These are phyloP conservation scores for Poecilia gillii DNA, from an alignment of 2,797 vertebrate genomes.

Conservation along the genomic window DNA sequence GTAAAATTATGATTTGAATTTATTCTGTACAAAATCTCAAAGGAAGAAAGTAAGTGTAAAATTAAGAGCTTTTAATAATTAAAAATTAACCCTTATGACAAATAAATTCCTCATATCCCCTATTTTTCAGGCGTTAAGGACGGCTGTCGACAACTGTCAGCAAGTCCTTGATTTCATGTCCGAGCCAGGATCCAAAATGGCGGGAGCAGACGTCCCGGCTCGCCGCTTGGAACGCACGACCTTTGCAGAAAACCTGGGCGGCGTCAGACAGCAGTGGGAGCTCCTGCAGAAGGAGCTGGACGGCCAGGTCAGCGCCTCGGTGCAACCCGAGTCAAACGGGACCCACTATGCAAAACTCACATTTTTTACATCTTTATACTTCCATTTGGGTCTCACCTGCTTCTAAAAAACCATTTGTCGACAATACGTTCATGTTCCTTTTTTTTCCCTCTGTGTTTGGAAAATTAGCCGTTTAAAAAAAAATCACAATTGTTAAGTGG, in stretches of 20 bases:
- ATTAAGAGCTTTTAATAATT: background rate
- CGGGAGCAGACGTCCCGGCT: constrained; percentile 72
- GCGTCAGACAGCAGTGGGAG: constrained; percentile 84
- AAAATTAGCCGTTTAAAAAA: too few species aligned
- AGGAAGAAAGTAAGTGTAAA: background rate
- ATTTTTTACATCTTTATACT: too few species aligned
- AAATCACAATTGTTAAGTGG: too few species aligned
- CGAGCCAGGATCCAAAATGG: constrained; percentile 84
- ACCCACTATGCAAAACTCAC: too few species aligned
- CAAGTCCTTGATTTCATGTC: constrained; percentile 88
- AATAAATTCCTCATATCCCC: background rate
- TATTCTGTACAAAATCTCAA: background rate
- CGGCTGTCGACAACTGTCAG: constrained; percentile 83
- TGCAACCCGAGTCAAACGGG: background rate
- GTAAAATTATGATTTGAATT: background rate
- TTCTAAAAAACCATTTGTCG: too few species aligned
- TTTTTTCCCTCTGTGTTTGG: too few species aligned
- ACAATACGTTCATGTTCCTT: too few species aligned
- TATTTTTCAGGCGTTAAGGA: constrained; percentile 79
- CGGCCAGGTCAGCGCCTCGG: constrained; percentile 79
- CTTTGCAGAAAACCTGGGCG: constrained; percentile 87
- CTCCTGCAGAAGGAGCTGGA: constrained; percentile 79
- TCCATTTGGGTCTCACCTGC: too few species aligned
- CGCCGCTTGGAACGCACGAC: constrained; percentile 73
- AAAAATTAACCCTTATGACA: background rate